Conservation (phyloP, 53 echinoderm and acorn worm species). For the Pentamera pediparva region DNA sequence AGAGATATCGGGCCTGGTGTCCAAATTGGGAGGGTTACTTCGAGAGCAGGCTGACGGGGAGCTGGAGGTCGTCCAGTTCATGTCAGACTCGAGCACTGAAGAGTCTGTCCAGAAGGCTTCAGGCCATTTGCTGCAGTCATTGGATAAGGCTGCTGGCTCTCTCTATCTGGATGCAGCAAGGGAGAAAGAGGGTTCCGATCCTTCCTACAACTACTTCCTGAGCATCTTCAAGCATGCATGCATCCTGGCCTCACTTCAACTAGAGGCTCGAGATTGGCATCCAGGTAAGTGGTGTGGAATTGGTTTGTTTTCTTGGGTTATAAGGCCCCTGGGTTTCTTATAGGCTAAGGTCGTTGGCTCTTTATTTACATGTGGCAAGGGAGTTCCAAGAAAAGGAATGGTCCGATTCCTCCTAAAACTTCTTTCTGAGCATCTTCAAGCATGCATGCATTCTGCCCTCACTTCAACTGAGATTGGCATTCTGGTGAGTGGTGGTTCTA, state of each 20-base stretch:
- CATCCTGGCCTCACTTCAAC: slow-evolving; percentile 71
- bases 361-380: too few relatives aligned
- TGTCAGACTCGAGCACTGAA: slow-evolving; percentile 9
- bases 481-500: slow-evolving; percentile 86
- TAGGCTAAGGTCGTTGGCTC: too few relatives aligned
- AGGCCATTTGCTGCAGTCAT: slow-evolving; percentile 54
- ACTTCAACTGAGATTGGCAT: slow-evolving; percentile 58
- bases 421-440: slow-evolving; percentile 70
- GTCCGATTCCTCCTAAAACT: slow-evolving; percentile 48
- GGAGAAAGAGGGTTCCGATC: slow-evolving; percentile 31
- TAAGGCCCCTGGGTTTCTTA: too few relatives aligned
- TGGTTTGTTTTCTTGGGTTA: too few relatives aligned
- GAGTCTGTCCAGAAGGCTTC: slow-evolving; percentile 56
- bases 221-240: slow-evolving; percentile 82
- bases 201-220: slow-evolving; percentile 61
- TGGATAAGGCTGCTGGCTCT: slow-evolving; percentile 46
- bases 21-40: not conserved
- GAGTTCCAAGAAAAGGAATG: slow-evolving; percentile 34
- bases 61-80: not conserved
- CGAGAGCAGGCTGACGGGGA: not conserved
- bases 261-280: slow-evolving; percentile 70
- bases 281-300: slow-evolving; percentile 75
- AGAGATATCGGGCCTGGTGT: not conserved
- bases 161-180: not conserved
- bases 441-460: slow-evolving; percentile 85